Evolutionary conservation across 2,888 invertebrate genomes (phyloP), one percentile per base, ranked within the genome.

Genomic region (Meandrusa payeni): DNA sequence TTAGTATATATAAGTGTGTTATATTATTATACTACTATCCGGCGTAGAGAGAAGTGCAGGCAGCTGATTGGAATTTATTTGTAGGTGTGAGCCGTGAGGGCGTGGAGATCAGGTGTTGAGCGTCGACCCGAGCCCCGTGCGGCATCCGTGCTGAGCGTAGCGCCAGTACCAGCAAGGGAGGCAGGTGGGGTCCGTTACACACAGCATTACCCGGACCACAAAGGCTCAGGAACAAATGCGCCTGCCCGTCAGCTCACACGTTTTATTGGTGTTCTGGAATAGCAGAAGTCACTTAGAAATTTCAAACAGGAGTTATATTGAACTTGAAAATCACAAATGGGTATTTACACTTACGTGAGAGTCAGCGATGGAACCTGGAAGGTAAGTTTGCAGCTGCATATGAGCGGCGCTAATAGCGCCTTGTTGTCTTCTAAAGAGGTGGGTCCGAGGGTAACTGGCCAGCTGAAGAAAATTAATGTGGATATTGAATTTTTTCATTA

Each of bases 371-470:
- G 78, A 64, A 55, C 68, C n/a, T 74, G 50, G 88, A 81, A 52
- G 89, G 73, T 57, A 77, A 62, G 88, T 75, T 56, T 89, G 86
- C 54, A 88, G 73, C 60, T 90, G 86, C 45, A 86, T 58, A 88
- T 81, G 41, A 89, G 78, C 27, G 89, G 89, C 53, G 89, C 87
- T 48, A 90, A 59, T 44, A 89, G 61, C 39, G 88, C 88, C 72
- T 89, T 89, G 61, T 91, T 90, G 67, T 91, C 91, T 62, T 91
- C 90, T 51, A 92, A 76, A 43, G n/a, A n/a, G 93, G 70, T 27
- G 91, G 90, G 70, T 93, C 93, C 36, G 77, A 62, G n/a, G 83
- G 82, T 36, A 83, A 50, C 49, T 65, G 34, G 11, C 58, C 57
- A 26, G 61, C 54, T 7, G 59, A n/a, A n/a, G n/a, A n/a, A n/a